Base-by-base conservation (phyloP, 30 jellyfish, hydroid and myxozoan genomes). In the Hydractinia symbiolongicarpus region DNA sequence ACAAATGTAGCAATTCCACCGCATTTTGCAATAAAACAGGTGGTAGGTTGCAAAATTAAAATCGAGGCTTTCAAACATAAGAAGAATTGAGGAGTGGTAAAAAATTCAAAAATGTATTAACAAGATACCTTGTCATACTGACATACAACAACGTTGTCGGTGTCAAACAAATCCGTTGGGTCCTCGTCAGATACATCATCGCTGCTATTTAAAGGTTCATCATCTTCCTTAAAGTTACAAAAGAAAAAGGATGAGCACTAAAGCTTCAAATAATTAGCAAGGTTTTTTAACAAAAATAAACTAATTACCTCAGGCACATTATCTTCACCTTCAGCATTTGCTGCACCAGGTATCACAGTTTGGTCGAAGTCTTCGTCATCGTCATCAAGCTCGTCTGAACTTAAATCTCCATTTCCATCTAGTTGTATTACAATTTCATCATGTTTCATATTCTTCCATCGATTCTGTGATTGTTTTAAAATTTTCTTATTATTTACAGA, bases 141-240 rank as follows among this genome's bases (percentile, higher is more conserved):
- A 54, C 99, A 94, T 16, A 94, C 99, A 53, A 94, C 96, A 40
- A 94, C 96, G 75, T 94, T 94, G 19, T 94, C 99, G 0, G 99
- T 94, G 73, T 88, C 99, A 73, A 94, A 94, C 20, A 94, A 82
- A 60, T 88, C 96, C 5, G 95, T 21, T 5, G 96, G 99, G 70
- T 94, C 99, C 17, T 94, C 99, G 9, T 93, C 93, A 20, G 95
- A 82, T 51, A 89, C 99, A 79, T 94, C 99, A 72, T 83, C 90
- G 21, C 73, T 96, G 5, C 96, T 84, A 82, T 94, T 94, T 78
- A 94, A 66, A 7, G 99, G 91, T 15, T 94, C 99, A 4, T 30
- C 44, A 30, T 81, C 96, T 67, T 93, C 96, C 99, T 92, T 52
- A 9, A 79, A 61, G 49, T 5, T 66, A 57, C 15, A 5, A 20